Percentiles rank a stretch among this genome's conserved stretches.
Evolutionary conservation across 2,888 invertebrate genomes (phyloP).

Genomic region (Ethmia dodecea): DNA sequence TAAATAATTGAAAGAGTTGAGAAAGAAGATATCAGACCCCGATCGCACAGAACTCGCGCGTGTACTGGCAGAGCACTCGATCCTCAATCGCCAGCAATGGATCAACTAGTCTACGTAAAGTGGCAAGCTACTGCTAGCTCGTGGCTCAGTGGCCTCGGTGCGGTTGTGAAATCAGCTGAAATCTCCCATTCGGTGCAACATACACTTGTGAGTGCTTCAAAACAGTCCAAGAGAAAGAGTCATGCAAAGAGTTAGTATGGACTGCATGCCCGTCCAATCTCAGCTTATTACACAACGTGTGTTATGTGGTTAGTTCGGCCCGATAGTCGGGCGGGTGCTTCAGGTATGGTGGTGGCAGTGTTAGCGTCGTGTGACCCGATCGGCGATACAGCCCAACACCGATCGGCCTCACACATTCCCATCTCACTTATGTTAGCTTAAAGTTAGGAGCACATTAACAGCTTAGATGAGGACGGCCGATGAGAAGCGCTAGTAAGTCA

Average conservation of each 20-base stretch:
- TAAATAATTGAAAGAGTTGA: no score
- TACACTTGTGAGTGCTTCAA: conserved; percentile 24
- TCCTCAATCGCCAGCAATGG: conserved; percentile 9
- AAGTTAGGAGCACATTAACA: conserved; percentile 37
- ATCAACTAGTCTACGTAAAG: conserved; percentile 38
- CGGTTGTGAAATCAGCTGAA: conserved; percentile 71
- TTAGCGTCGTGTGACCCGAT: conserved; percentile 3
- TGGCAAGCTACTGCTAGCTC: conserved; percentile 53
- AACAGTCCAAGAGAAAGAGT: conserved; percentile 25
- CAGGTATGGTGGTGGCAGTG: conserved; percentile 20
- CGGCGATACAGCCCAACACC: conserved; percentile 34
- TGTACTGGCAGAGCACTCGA: no score
- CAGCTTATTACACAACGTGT: conserved; percentile 65
- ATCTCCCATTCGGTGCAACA: conserved; percentile 46
- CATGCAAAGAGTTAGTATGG: conserved; percentile 41
- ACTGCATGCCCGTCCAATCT: conserved; percentile 69
- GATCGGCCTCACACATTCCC: conserved; percentile 23
- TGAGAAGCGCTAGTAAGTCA: conserved; percentile 39
- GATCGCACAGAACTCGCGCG: no score
- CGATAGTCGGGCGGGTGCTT: conserved; percentile 26
- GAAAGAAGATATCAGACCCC: no score
- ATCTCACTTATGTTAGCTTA: conserved; percentile 23
- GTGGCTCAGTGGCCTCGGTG: conserved; percentile 41
- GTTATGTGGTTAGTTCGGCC: conserved; percentile 21
- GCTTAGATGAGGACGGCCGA: conserved; percentile 40